Percentiles rank a stretch among this genome's conserved stretches.
phyloP scores from a whole-genome alignment of 1,140 invertebrate species.

The Eulimnadia texana region DNA sequence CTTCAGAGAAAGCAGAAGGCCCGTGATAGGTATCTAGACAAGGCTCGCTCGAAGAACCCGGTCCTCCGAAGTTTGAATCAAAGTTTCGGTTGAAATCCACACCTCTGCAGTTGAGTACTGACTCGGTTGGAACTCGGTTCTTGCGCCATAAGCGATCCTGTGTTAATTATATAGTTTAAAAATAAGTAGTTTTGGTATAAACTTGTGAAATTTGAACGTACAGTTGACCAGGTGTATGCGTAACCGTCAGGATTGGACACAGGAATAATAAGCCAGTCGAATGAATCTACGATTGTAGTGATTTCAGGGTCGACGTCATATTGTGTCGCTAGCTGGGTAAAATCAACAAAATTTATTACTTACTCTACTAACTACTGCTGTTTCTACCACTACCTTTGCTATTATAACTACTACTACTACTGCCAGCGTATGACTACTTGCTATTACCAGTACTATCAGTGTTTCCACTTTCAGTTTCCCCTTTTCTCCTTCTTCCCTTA shows the following conservation, averaged over 20 bases:
- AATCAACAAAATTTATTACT: not conserved
- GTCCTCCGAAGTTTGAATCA: conserved; percentile 38
- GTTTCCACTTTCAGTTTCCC: too few species aligned
- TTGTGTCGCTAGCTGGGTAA: conserved; percentile 15
- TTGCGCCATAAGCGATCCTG: conserved; percentile 56
- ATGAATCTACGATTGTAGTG: conserved; percentile 48
- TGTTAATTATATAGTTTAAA: not conserved
- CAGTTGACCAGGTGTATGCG: conserved; percentile 51
- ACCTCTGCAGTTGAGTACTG: conserved; percentile 40
- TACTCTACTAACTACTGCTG: not conserved
- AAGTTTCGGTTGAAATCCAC: conserved; percentile 71
- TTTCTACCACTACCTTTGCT: not conserved
- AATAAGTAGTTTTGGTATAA: not conserved
- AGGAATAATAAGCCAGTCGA: conserved; percentile 70
- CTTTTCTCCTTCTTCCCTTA: too few species aligned
- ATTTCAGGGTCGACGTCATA: conserved; percentile 19
- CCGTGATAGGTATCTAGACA: conserved; percentile 86
- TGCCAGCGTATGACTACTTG: not conserved
- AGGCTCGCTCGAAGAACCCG: conserved; percentile 65
- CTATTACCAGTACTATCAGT: too few species aligned
- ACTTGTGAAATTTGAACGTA: not conserved
- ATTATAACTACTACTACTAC: not conserved
- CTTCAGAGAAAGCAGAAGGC: conserved; percentile 73
- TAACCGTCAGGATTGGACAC: conserved; percentile 76
- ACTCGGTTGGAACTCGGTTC: conserved; percentile 34